These are phyloP conservation scores for Gallinago jamesoni DNA, from an alignment of 2,113 vertebrate species.

Conservation along the genomic window DNA sequence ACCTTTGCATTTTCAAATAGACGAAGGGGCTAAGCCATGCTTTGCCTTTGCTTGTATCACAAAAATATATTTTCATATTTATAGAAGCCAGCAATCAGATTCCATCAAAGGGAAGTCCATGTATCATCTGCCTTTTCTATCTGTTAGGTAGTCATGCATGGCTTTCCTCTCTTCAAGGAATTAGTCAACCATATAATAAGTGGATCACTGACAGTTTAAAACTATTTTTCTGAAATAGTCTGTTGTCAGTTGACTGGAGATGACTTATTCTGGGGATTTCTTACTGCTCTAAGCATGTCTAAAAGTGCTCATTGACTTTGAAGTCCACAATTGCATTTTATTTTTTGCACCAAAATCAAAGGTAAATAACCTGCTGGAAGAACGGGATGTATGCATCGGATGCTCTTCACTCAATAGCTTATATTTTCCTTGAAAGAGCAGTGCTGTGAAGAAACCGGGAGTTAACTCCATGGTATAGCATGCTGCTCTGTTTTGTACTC, in stretches of 20 bases:
- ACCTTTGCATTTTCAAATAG: slow-evolving; percentile 12
- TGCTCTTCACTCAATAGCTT: neutral
- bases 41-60: neutral
- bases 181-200: slow-evolving; percentile 38
- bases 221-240: neutral
- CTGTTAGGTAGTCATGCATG: neutral
- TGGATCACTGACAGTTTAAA: slow-evolving; percentile 25
- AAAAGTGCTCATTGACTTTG: neutral
- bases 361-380: neutral
- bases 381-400: neutral
- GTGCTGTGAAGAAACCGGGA: neutral
- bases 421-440: neutral
- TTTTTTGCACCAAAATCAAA: neutral
- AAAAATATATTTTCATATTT: slow-evolving; percentile 24
- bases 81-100: neutral
- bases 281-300: neutral
- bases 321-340: neutral
- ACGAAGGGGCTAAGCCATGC: neutral
- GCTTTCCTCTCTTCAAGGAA: slow-evolving; percentile 12
- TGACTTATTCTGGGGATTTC: neutral
- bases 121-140: neutral
- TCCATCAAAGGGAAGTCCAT: neutral
- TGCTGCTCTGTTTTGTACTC: neutral
- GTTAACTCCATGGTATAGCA: neutral
- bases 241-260: neutral